Evolutionary conservation across 1,140 invertebrate genomes (phyloP), one percentile per base, ranked within the genome.

Genomic region (Dolichoris vasculosae): DNA sequence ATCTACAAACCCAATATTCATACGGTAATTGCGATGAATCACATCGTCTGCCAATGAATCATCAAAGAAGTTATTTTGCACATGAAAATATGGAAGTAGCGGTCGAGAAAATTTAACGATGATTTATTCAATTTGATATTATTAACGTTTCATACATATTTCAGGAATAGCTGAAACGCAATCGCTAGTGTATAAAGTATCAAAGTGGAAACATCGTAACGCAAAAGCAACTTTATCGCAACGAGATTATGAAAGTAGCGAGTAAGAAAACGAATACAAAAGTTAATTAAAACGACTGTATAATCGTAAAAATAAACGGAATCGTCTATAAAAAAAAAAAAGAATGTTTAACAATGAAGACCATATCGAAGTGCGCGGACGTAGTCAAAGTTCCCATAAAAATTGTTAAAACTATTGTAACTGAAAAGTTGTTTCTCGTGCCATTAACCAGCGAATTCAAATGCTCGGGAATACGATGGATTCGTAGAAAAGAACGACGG

Each of bases 21-120:
- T 30, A 32, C 73, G 80, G 46, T 11, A 20, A 32, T 81, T 85
- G 73, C 67, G 46, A 26, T 64, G 67, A 85, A 85, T 85, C 38
- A 23, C n/a, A 8, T 32, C n/a, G n/a, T 2, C 35, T 35, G 35
- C 67, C 35, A 0, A 30, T 23, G 1, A 35, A 71, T 30, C 1
- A 6, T 40, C 35, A 71, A 71, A 40, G 30, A 40, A 40, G 4
- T 71, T 71, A 71, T 40, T 40, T 71, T 40, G 67, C 32, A 26
- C 13, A 71, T 71, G 40, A 71, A 71, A 71, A 40, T 40, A 40
- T 40, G 43, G 9, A 38, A 11, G 35, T 17, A 43, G 13, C 20
- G 38, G 11, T 7, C 3, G 35, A 40, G 26, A 11, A 38, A 13
- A 7, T 69, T 69, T 69, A 15, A 35, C 43, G 15, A 67, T 67